A percentile compares a stretch with the other conserved stretches of the same genome.
These are phyloP conservation scores for Meteorus colon DNA, from an alignment of 2,888 invertebrate genomes.

Conservation along the genomic window DNA sequence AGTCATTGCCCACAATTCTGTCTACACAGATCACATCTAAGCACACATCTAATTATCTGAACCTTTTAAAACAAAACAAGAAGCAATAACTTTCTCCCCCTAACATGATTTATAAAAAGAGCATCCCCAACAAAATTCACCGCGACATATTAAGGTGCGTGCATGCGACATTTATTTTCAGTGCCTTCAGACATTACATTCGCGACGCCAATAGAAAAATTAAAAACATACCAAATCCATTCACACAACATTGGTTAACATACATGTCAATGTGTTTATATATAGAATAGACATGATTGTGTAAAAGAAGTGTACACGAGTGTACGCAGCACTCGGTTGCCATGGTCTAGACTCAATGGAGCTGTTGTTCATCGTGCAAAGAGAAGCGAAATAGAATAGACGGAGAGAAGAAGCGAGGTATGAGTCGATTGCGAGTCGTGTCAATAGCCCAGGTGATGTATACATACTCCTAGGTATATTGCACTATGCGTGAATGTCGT, in stretches of 20 bases:
- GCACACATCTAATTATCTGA: not conserved
- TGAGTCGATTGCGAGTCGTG: constrained; percentile 30
- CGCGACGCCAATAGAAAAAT: not conserved
- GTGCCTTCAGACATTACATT: not conserved
- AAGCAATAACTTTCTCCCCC: not conserved
- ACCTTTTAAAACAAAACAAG: not conserved
- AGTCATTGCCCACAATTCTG: not conserved
- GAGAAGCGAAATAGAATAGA: not conserved
- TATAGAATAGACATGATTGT: not conserved
- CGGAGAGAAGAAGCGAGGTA: not conserved
- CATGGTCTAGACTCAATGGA: constrained; percentile 8
- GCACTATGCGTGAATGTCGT: not conserved
- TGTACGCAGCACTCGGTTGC: constrained; percentile 1
- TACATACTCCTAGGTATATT: constrained; percentile 18
- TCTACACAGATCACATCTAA: constrained; percentile 3
- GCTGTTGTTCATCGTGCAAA: constrained; percentile 25
- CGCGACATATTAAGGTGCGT: not conserved
- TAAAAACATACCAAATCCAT: not conserved
- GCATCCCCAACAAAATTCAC: not conserved
- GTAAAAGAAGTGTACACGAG: constrained; percentile 2
- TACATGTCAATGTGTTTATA: not conserved
- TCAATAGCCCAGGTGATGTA: constrained; percentile 47
- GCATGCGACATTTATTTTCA: not conserved
- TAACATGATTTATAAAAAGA: not conserved
- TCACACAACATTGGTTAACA: not conserved